These are phyloP conservation scores for Ascidia mentula DNA, from an alignment of 23 tunicate genomes.

Conservation along the genomic window DNA sequence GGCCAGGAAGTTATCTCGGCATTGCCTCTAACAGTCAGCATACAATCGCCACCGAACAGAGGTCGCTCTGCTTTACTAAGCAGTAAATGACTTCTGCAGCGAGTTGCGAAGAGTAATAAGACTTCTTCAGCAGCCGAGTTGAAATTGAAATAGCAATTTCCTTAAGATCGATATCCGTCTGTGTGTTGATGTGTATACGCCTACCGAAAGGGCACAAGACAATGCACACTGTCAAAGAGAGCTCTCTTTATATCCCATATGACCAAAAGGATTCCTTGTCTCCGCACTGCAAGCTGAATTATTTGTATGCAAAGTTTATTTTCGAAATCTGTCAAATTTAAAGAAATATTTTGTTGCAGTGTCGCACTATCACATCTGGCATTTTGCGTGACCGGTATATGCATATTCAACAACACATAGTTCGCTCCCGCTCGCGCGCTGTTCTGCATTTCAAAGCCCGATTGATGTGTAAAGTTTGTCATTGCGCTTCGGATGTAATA, in stretches of 20 bases:
- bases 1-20: conserved; percentile 6
- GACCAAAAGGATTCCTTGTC: no score
- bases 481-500: no score
- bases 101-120: background rate
- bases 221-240: background rate
- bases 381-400: background rate
- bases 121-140: background rate
- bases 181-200: background rate
- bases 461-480: no score
- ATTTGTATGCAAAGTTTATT: no score
- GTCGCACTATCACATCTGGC: conserved; percentile 14
- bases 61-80: background rate
- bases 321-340: no score
- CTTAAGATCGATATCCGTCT: background rate
- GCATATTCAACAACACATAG: background rate
- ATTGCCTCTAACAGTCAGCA: background rate
- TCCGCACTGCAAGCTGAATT: no score
- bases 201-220: background rate
- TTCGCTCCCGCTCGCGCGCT: no score
- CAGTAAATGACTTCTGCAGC: no score
- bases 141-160: background rate
- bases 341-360: no score
- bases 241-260: no score
- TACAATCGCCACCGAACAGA: background rate
- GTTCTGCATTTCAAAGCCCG: no score